phyloP scores from a whole-genome alignment of 2,113 vertebrate genomes.

The Numida meleagris region DNA sequence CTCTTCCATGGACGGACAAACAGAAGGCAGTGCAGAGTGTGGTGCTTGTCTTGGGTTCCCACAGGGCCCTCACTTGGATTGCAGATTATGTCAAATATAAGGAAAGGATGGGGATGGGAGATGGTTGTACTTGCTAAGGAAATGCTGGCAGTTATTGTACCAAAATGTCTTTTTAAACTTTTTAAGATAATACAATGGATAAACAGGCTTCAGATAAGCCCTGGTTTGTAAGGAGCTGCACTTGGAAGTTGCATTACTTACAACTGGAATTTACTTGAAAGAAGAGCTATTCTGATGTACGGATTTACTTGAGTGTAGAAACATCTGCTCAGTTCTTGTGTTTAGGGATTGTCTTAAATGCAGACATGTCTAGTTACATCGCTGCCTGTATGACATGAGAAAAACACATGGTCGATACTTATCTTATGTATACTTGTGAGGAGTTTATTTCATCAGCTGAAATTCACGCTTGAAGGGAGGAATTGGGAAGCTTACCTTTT shows the following conservation, averaged over 20 bases:
- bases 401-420: rapidly evolving
- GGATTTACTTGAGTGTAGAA: not conserved
- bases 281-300: not conserved
- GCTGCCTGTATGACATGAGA: not conserved
- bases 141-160: not conserved
- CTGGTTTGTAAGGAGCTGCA: not conserved
- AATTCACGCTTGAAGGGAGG: not conserved
- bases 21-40: not conserved
- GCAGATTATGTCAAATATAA: not conserved
- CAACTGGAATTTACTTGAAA: slow-evolving; percentile 3
- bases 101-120: not conserved
- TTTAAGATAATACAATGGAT: not conserved
- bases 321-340: not conserved
- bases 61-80: not conserved
- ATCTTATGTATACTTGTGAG: not conserved
- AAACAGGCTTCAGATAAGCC: not conserved
- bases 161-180: not conserved
- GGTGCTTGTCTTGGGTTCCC: not conserved
- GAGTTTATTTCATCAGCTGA: not conserved
- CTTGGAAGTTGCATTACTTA: not conserved
- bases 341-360: not conserved
- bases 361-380: not conserved
- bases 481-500: not conserved
- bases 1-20: not conserved
- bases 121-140: not conserved